Conservation (phyloP, 2,888 invertebrate genomes). For the Leptinotarsa haldemani region DNA sequence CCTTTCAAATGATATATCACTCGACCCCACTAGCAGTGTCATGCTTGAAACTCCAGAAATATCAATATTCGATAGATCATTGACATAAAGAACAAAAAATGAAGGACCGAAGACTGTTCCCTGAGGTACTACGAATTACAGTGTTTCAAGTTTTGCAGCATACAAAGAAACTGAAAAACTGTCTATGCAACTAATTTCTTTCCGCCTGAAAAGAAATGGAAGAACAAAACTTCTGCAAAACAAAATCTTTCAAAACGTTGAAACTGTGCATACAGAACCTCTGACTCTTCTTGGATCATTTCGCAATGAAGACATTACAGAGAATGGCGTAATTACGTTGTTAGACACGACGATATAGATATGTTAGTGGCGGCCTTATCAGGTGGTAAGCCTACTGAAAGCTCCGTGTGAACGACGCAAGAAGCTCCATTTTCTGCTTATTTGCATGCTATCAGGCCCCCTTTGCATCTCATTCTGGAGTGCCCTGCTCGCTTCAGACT, state of each 20-base stretch:
- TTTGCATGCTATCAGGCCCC: conserved; percentile 61
- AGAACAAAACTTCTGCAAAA: not conserved
- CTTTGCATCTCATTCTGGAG: conserved; percentile 45
- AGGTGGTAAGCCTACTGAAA: conserved; percentile 61
- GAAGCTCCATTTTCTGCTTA: conserved; percentile 57
- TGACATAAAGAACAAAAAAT: too few relatives aligned
- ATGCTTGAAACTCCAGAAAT: too few relatives aligned
- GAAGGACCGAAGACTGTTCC: too few relatives aligned
- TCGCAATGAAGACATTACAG: conserved; percentile 17
- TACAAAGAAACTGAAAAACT: too few relatives aligned
- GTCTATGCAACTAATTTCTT: too few relatives aligned
- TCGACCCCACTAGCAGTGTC: too few relatives aligned
- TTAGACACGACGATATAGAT: conserved; percentile 52
- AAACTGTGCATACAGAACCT: not conserved
- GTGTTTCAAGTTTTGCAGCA: too few relatives aligned
- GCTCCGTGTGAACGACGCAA: conserved; percentile 63
- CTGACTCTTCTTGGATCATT: not conserved
- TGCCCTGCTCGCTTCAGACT: conserved; percentile 37
- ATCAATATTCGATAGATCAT: too few relatives aligned
- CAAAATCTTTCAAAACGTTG: not conserved
- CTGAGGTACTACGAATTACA: too few relatives aligned
- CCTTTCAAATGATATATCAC: too few relatives aligned
- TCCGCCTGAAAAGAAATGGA: too few relatives aligned
- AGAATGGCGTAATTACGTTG: conserved; percentile 52
- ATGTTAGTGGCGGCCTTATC: conserved; percentile 56